These are phyloP conservation scores for Drosophila austrosaltans DNA, from an alignment of 2,888 invertebrate genomes.

Conservation along the genomic window DNA sequence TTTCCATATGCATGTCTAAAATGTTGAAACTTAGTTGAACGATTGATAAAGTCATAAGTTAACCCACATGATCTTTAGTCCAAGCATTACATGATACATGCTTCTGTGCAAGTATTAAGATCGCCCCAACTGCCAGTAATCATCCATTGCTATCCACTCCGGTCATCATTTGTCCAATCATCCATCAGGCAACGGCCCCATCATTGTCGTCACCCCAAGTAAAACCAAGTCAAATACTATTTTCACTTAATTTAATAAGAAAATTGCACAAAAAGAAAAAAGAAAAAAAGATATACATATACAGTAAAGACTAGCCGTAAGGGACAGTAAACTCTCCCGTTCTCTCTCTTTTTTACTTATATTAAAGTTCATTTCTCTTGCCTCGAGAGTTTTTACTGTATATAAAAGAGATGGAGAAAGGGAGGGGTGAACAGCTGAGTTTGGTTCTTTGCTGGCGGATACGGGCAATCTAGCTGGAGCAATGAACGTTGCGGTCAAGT, in stretches of 20 bases:
- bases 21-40: too few relatives aligned
- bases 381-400: too few relatives aligned
- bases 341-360: too few relatives aligned
- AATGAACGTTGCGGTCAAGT: conserved; percentile 77
- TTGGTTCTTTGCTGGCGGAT: conserved; percentile 3
- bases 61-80: too few relatives aligned
- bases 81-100: too few relatives aligned
- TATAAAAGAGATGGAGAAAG: conserved; percentile 10
- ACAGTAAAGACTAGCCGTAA: too few relatives aligned
- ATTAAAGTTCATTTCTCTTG: too few relatives aligned
- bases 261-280: conserved; percentile 49
- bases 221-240: conserved; percentile 61
- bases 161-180: conserved; percentile 25
- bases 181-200: conserved; percentile 10
- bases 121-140: too few relatives aligned
- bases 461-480: conserved; percentile 53
- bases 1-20: too few relatives aligned
- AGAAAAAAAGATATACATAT: background rate
- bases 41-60: too few relatives aligned
- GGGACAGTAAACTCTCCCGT: too few relatives aligned
- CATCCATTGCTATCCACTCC: background rate
- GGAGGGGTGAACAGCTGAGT: conserved; percentile 18
- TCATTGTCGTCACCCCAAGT: conserved; percentile 45
- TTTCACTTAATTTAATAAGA: conserved; percentile 76
- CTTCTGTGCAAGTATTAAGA: too few relatives aligned